Percentiles rank a stretch among this genome's conserved stretches.
Evolutionary conservation across 2,113 vertebrate species (phyloP).

Genomic region (Pterocles gutturalis): DNA sequence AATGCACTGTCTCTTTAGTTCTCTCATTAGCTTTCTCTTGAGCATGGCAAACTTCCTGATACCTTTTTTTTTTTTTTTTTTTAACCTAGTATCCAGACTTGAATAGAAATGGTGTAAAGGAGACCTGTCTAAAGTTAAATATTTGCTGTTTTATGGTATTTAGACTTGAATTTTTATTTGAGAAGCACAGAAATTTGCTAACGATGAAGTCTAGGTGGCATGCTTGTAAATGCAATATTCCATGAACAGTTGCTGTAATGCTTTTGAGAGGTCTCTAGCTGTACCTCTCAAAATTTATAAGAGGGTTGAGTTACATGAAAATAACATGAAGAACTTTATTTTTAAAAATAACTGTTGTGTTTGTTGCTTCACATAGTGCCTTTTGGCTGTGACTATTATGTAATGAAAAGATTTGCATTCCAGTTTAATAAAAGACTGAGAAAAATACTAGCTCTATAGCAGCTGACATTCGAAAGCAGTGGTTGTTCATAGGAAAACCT

Average conservation of each 20-base stretch:
- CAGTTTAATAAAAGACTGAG: neutral
- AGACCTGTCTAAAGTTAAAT: neutral
- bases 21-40: neutral
- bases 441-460: neutral
- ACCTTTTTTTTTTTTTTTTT: neutral
- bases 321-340: neutral
- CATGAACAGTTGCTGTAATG: neutral
- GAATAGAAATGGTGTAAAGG: neutral
- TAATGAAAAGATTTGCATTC: neutral
- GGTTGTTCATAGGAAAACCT: neutral
- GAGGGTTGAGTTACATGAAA: neutral
- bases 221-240: neutral
- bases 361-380: neutral
- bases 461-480: neutral
- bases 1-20: neutral
- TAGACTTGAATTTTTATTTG: neutral
- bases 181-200: neutral
- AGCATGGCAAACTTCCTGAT: neutral
- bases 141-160: neutral
- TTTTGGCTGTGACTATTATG: neutral
- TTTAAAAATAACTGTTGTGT: neutral
- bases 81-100: neutral
- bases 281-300: neutral
- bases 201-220: neutral
- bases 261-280: neutral